Base-by-base conservation (phyloP, 2,797 vertebrate genomes). In the Eulemur rubriventer region DNA sequence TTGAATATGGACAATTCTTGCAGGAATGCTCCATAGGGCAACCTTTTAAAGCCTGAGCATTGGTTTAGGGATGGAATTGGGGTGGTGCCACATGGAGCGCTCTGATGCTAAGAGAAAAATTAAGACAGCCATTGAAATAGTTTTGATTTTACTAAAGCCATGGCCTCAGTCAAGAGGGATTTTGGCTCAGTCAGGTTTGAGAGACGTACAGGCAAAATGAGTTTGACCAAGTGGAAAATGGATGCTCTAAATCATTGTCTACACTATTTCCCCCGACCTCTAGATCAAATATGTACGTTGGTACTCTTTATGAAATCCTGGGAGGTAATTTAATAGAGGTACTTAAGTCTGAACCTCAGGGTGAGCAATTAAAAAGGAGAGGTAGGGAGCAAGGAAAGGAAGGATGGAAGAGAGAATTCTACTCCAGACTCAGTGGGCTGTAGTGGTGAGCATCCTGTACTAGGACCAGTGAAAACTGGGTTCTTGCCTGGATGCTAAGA, bases 291-390 rank as follows among this genome's bases (percentile, higher is more conserved):
- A 30, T 22, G 43, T 57, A 14, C 30, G 24, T 79, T 10, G 43
- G 4, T 50, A 33, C 14, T 61, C 55, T 85, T 81, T 3, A 1
- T 63, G 72, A 75, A 88, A 57, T 63, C 38, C 30, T 50, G 6
- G n/a, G 48, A 78, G 70, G 73, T 65, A 82, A 88, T 67, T 95
- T 72, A 76, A 75, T 63, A 82, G n/a, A 94, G 63, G 20, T 35
- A n/a, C 26, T 94, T 97, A 52, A 81, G 87, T 91, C 57, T 65
- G 57, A 95, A 76, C 26, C 33, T 65, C 43, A 81, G 78, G 13
- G n/a, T 85, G 20, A 84, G 35, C 69, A 63, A 9, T 81, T 81
- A 10, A 48, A 61, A 84, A 76, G 69, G 63, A 61, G 18, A 65
- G 8, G 22, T 50, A 33, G 48, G 18, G 22, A 26, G 2, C 12